Evolutionary conservation across 30 jellyfish, hydroid and myxozoan genomes (phyloP).

Genomic region (Cassiopea andromeda): DNA sequence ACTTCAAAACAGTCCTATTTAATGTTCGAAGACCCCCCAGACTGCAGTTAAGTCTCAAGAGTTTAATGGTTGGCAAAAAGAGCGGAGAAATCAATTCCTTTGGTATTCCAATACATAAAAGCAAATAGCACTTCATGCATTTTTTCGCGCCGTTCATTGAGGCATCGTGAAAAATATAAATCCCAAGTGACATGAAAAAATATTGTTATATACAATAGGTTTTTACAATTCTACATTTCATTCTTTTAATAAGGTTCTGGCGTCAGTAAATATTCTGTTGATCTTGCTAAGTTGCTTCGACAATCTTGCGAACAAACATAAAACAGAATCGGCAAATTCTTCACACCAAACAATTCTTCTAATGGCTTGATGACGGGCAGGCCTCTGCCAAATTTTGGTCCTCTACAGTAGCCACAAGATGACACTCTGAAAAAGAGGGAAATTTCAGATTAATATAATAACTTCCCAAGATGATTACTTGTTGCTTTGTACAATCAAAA

Average conservation of each 20-base stretch:
- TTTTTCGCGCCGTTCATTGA: too few relatives aligned
- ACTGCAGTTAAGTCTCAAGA: neutral
- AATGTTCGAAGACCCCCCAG: neutral
- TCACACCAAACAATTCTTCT: conserved; percentile 88
- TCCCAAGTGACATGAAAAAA: too few relatives aligned
- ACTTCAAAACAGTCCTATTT: neutral
- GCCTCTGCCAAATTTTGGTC: conserved; percentile 78
- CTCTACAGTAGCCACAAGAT: conserved; percentile 81
- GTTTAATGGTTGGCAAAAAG: neutral
- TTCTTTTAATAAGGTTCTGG: neutral
- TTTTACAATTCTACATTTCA: too few relatives aligned
- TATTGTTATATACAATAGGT: too few relatives aligned
- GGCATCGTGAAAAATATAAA: too few relatives aligned
- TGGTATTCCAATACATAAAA: neutral
- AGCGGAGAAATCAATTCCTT: too few relatives aligned
- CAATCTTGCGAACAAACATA: conserved; percentile 86
- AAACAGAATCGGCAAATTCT: conserved; percentile 81
- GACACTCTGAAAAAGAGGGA: conserved; percentile 43
- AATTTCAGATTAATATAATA: neutral
- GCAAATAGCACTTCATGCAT: neutral
- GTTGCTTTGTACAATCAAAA: too few relatives aligned
- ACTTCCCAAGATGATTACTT: too few relatives aligned
- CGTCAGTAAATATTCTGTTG: conserved; percentile 53
- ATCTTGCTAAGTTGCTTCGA: conserved; percentile 44
- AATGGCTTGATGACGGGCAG: conserved; percentile 87